These are phyloP conservation scores for Plutomurus gul DNA, from an alignment of 1,140 invertebrate genomes.

Conservation along the genomic window DNA sequence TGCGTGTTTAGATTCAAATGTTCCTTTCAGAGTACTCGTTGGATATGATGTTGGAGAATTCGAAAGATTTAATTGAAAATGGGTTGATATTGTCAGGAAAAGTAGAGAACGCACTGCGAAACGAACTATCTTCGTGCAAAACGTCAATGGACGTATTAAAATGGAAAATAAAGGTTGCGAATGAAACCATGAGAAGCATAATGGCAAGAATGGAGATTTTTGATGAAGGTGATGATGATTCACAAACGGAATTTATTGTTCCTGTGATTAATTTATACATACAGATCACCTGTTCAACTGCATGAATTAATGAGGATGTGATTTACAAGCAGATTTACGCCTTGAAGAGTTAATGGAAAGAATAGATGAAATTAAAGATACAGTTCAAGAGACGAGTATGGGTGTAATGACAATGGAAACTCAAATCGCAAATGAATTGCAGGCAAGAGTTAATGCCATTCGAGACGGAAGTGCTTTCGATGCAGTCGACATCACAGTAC, in stretches of 20 bases:
- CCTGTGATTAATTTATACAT: background rate
- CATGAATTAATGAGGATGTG: background rate
- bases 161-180: conserved; percentile 33
- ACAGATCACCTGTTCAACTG: background rate
- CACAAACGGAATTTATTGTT: background rate
- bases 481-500: conserved; percentile 28
- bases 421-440: conserved; percentile 32
- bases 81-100: conserved; percentile 15
- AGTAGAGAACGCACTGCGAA: conserved; percentile 27
- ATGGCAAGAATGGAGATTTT: conserved; percentile 29
- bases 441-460: conserved; percentile 33
- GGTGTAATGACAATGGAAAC: conserved; percentile 28
- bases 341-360: conserved; percentile 38
- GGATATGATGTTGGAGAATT: conserved; percentile 17
- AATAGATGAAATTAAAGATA: conserved; percentile 36
- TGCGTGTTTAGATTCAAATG: background rate
- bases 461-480: conserved; percentile 17
- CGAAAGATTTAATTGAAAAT: conserved; percentile 3
- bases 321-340: conserved; percentile 14
- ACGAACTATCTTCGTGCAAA: background rate
- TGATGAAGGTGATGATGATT: conserved; percentile 38
- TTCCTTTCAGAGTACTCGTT: conserved; percentile 1
- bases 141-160: conserved; percentile 1
- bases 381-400: conserved; percentile 14
- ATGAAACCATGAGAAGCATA: conserved; percentile 37